Evolutionary conservation across 2,113 vertebrate species (phyloP), one percentile per base, ranked within the genome.

Genomic region (Phylloscopus whistleri): DNA sequence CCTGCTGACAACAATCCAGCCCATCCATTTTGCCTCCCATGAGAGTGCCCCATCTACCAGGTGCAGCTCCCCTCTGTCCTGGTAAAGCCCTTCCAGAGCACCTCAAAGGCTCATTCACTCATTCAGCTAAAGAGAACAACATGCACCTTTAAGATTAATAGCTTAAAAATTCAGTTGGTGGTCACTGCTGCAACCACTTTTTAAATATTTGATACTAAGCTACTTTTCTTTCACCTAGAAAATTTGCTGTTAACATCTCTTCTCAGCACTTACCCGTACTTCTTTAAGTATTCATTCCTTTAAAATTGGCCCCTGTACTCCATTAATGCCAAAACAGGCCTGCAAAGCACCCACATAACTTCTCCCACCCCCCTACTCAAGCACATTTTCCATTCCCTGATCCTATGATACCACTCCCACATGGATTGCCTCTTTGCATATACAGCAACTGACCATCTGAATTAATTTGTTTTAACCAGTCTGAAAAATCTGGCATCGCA

Each of bases 201-300:
- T 78, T 77, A 94, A 96, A 87, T 94, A 95, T 81, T 93, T 92
- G 33, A 93, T 89, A 92, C 64, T 64, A 84, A 72, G 44, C 56
- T 93, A 78, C 77, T 93, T 87, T 91, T 75, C 69, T 89, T 93
- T 89, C 86, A 97, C 80, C 60, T 74, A 78, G 68, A 90, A 95
- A 92, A 93, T 81, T 33, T 84, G 39, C 86, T 26, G 52, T 92
- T 89, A 92, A 84, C 76, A 49, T 94, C 56, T 75, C 64, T 60
- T 92, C 69, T 56, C 68, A 81, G 86, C 37, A 78, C 43, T 89
- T n/a, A 44, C 21, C 53, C 3, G 1, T 49, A 70, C 37, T 69
- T 55, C 84, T 89, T 73, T 33, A 84, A 89, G 60, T 37, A 92
- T 59, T 93, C 27, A 63, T 69, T 79, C 68, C 49, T 72, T 88